Conservation (phyloP, 1,140 invertebrate genomes). For the Wasmannia auropunctata region DNA sequence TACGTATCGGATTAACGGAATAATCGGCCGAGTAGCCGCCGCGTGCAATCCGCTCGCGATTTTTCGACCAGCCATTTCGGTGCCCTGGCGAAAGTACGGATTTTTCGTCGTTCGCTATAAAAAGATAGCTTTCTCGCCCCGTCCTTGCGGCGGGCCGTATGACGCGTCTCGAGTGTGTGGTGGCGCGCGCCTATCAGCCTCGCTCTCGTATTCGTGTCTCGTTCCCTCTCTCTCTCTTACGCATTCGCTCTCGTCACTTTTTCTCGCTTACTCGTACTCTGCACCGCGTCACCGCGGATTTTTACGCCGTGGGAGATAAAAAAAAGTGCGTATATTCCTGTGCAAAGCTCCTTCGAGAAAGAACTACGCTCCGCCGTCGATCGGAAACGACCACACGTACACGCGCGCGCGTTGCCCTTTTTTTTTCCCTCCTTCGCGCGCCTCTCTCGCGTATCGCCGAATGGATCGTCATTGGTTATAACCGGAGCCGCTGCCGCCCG, state of each 20-base stretch:
- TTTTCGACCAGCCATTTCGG: conserved; percentile 67
- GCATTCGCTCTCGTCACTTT: neutral
- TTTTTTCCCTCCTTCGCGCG: conserved; percentile 56
- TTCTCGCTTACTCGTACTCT: neutral
- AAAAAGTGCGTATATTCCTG: neutral
- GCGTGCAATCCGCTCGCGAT: conserved; percentile 46
- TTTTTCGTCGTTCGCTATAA: conserved; percentile 58
- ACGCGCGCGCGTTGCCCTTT: conserved; percentile 42
- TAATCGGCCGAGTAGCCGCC: neutral
- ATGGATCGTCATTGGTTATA: conserved; percentile 52
- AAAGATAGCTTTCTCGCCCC: conserved; percentile 59
- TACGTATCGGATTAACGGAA: conserved; percentile 50
- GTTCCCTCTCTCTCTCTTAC: conserved; percentile 22
- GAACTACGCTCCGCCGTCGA: conserved; percentile 17
- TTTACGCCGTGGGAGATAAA: conserved; percentile 39
- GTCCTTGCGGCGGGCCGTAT: conserved; percentile 55
- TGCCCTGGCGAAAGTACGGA: conserved; percentile 41
- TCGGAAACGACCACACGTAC: conserved; percentile 28
- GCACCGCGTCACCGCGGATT: neutral
- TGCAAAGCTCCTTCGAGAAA: conserved; percentile 10
- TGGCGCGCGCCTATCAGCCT: conserved; percentile 72
- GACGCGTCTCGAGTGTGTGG: conserved; percentile 70
- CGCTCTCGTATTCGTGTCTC: conserved; percentile 61
- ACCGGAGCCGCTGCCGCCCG: neutral
- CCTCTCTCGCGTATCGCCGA: conserved; percentile 14